Base-by-base conservation (phyloP, 2,113 vertebrate species). In the Hystrix brachyura region DNA sequence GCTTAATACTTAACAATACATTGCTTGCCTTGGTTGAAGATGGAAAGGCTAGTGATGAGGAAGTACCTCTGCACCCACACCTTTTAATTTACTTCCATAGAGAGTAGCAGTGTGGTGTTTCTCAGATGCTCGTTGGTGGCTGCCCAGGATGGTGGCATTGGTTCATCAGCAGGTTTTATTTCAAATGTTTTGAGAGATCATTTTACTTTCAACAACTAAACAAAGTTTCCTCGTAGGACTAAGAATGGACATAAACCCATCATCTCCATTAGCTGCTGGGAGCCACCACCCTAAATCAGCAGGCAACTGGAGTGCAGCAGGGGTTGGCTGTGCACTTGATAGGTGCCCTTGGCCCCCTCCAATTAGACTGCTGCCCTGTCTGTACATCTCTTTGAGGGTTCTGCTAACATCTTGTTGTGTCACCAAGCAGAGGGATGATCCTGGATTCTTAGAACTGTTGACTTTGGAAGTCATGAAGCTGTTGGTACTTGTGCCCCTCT, bases 151-250 rank as follows among this genome's bases (percentile, higher is more conserved):
- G 0, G 57, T 0, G 8, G 51, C 12, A 12, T 5, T 48, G 87
- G 69, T 14, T 1, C 7, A 57, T 8, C 3, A 23, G 60, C 23
- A 43, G 86, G 72, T 34, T 87, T 89, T 67, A 46, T 65, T 62
- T 80, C 23, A 10, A 79, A 18, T 34, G 25, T 86, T 91, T 87
- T 32, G 25, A 71, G 32, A 62, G 55, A 57, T 76, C 55, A 59
- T 83, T 95, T 91, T 86, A 85, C 51, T 94, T 91, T 86, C 18
- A 25, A 71, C 23, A n/a, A 76, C 90, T 53, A 55, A 83, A 87
- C 10, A 17, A 51, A 78, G 74, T 51, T 78, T 48, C 29, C 46
- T 17, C 32, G 46, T 38, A 38, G 38, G 38, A 38, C 38, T 38
- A 38, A 38, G 38, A 38, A 38, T 38, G 38, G 38, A 38, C 38